Evolutionary conservation across 1,140 invertebrate species (phyloP), one percentile per base, ranked within the genome.

Genomic region (Panonychus citri): DNA sequence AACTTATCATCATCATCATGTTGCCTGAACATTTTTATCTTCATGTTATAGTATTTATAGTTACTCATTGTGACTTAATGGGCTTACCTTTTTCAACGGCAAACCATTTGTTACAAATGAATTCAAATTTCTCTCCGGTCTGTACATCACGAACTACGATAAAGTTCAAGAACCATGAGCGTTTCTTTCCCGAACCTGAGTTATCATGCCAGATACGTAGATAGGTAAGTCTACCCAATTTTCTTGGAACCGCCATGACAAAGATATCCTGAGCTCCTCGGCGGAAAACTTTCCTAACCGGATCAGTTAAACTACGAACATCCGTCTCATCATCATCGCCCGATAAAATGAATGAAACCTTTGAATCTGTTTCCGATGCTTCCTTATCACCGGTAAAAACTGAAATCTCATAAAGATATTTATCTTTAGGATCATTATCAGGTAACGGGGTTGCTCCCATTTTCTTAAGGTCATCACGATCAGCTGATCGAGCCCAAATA

Each of bases 401-500:
- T 5, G 65, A 67, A 48, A 73, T 64, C 60, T 69, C 70, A 61
- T 73, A 73, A 1, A 64, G 21, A 58, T 64, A 65, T 30, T 63
- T 65, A 52, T 73, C 71, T 5, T 60, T 61, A 7, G 66, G 62
- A 54, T 73, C 66, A 61, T 75, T 75, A 59, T 73, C 72, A 12
- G 64, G 60, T 15, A 75, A 57, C 24, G 73, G 71, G n/a, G 71
- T 68, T 12, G 73, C 64, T 19, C 72, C 73, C n/a, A 74, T 60
- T 70, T 68, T 71, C 60, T 69, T 64, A 7, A 68, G 37, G 57
- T 76, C 73, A 56, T 70, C 72, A 49, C 66, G 70, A 61, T 76
- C 75, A 62, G 74, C 62, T 24, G 62, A 54, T 24, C 73, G 60
- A 3, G 73, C 71, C 68, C 72, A 75, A 13, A 75, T 66, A 1